phyloP scores from a whole-genome alignment of 1,140 invertebrate genomes.

The Ips typographus region DNA sequence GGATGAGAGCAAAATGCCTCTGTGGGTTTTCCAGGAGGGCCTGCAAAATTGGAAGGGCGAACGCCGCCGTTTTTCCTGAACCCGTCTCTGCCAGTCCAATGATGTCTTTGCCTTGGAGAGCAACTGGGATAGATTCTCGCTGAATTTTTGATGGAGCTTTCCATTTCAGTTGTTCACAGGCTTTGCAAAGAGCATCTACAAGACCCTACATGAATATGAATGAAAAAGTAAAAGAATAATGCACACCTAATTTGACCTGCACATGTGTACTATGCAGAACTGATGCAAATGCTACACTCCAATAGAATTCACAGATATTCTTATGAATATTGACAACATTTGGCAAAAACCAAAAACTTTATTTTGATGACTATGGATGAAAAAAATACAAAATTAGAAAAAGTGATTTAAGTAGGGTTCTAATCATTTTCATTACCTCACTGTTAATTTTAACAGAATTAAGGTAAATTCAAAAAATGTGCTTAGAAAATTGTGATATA shows the following conservation, averaged over 20 bases:
- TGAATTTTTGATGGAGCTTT: slow-evolving; percentile 93
- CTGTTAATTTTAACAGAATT: background rate
- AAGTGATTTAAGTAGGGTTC: no score
- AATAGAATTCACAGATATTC: no score
- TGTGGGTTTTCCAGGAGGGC: slow-evolving; percentile 87
- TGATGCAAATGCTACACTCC: no score
- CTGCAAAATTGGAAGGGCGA: slow-evolving; percentile 94
- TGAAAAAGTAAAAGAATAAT: no score
- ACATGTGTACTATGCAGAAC: no score
- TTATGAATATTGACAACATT: no score
- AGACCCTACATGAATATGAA: slow-evolving; percentile 85
- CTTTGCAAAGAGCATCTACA: slow-evolving; percentile 87
- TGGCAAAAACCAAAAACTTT: no score
- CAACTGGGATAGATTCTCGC: slow-evolving; percentile 86
- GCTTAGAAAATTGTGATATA: no score
- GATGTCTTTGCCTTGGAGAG: slow-evolving; percentile 90
- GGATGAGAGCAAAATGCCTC: slow-evolving; percentile 88
- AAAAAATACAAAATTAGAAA: no score
- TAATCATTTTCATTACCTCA: background rate
- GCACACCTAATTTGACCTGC: slow-evolving; percentile 3
- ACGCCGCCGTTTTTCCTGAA: slow-evolving; percentile 97
- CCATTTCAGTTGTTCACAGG: slow-evolving; percentile 93
- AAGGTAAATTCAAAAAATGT: no score
- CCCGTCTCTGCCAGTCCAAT: slow-evolving; percentile 98
- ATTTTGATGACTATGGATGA: no score